Conservation (phyloP, 2,113 vertebrate species). For the Epinephelus lanceolatus region DNA sequence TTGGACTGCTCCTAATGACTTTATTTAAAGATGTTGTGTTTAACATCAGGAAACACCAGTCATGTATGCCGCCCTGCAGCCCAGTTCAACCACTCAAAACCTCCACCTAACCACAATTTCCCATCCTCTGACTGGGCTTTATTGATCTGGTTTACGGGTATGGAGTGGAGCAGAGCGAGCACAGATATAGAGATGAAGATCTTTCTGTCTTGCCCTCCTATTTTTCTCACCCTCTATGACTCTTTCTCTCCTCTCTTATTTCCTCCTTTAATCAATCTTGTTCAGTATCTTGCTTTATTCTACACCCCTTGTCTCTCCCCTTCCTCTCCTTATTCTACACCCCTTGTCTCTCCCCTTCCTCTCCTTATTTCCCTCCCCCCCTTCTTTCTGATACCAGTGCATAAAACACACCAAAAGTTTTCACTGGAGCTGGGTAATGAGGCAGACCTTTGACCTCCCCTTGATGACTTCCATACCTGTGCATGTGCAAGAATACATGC, state of each 20-base stretch:
- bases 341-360: slow-evolving; percentile 6
- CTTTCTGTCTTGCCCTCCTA: not conserved
- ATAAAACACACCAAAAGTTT: slow-evolving; percentile 98
- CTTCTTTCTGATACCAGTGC: slow-evolving; percentile 84
- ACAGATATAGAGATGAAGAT: slow-evolving; percentile 21
- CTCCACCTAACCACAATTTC: slow-evolving; percentile 63
- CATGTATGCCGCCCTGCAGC: slow-evolving; percentile 87
- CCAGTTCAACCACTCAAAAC: slow-evolving; percentile 78
- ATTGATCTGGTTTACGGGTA: slow-evolving; percentile 90
- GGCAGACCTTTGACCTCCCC: slow-evolving; percentile 93
- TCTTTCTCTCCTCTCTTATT: slow-evolving; percentile 20
- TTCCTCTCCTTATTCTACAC: slow-evolving; percentile 22
- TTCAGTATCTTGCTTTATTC: slow-evolving; percentile 49
- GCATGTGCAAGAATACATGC: slow-evolving; percentile 91
- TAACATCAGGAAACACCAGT: slow-evolving; percentile 93
- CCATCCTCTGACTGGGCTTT: slow-evolving; percentile 83
- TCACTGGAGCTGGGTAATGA: slow-evolving; percentile 99
- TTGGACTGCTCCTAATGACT: slow-evolving; percentile 88
- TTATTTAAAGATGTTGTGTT: slow-evolving; percentile 92
- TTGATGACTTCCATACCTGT: slow-evolving; percentile 99
- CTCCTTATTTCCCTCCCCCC: slow-evolving; percentile 36
- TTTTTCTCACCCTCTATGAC: not conserved
- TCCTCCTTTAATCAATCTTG: slow-evolving; percentile 44
- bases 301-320: slow-evolving; percentile 2
- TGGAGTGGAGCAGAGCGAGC: slow-evolving; percentile 34